Conservation (phyloP, 2,888 invertebrate species). For the Stenolophus ochropezus region DNA sequence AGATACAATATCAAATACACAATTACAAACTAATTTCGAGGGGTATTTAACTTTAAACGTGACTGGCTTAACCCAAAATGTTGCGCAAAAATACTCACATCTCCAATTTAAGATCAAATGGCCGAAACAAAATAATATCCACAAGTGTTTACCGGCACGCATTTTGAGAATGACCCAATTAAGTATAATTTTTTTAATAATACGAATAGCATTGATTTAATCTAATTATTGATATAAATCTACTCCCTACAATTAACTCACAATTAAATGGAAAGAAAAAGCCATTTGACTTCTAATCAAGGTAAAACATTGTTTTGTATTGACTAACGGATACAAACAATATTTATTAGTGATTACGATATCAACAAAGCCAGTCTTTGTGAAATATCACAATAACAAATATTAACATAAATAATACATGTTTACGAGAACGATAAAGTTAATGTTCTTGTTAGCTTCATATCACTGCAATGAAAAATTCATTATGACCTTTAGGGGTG, state of each 20-base stretch:
- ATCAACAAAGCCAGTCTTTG: background rate
- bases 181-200: background rate
- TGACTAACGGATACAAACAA: background rate
- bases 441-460: background rate
- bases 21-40: background rate
- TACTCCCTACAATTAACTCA: background rate
- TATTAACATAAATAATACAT: background rate
- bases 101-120: too few species aligned
- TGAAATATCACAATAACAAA: background rate
- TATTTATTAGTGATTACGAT: background rate
- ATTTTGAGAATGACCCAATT: background rate
- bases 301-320: background rate
- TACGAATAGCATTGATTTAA: background rate
- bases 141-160: too few species aligned
- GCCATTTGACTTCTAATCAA: background rate
- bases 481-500: background rate
- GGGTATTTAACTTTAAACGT: background rate
- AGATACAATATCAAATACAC: background rate
- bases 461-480: background rate
- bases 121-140: too few species aligned
- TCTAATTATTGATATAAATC: slow-evolving; percentile 7
- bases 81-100: background rate
- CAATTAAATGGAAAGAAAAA: background rate
- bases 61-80: background rate
- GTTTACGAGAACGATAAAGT: background rate